phyloP scores from a whole-genome alignment of 1,140 invertebrate genomes.

The Micrasema minimum region DNA sequence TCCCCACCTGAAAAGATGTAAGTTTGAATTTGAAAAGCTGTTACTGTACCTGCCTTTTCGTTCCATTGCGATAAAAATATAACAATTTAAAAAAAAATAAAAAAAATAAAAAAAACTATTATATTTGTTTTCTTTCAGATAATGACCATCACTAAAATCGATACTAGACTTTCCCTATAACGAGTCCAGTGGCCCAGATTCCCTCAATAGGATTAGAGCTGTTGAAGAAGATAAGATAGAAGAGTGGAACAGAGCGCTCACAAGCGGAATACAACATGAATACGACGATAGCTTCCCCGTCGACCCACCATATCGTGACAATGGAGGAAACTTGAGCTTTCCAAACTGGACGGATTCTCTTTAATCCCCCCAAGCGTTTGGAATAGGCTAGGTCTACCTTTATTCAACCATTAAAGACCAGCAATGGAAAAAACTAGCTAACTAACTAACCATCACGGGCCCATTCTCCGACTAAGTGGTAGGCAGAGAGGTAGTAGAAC shows the following conservation, averaged over 20 bases:
- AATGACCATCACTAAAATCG: constrained; percentile 75
- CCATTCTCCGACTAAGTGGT: too few species aligned
- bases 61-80: constrained; percentile 3
- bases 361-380: constrained; percentile 69
- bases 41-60: background rate
- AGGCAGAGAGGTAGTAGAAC: too few species aligned
- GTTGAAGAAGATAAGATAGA: constrained; percentile 84
- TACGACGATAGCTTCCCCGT: constrained; percentile 74
- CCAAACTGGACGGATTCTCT: constrained; percentile 86
- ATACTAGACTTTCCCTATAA: constrained; percentile 82
- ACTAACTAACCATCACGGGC: too few species aligned
- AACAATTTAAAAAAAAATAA: too few species aligned
- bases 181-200: constrained; percentile 86
- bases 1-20: constrained; percentile 86
- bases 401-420: constrained; percentile 1
- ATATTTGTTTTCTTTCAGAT: constrained; percentile 64
- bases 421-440: too few species aligned
- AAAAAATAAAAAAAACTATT: too few species aligned
- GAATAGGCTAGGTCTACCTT: constrained; percentile 62
- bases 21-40: constrained; percentile 50
- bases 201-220: constrained; percentile 92
- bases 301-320: constrained; percentile 83
- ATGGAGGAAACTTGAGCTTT: constrained; percentile 94
- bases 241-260: constrained; percentile 93
- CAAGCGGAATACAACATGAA: constrained; percentile 89